These are phyloP conservation scores for Canis aureus DNA, from an alignment of 2,113 vertebrate species.

Conservation along the genomic window DNA sequence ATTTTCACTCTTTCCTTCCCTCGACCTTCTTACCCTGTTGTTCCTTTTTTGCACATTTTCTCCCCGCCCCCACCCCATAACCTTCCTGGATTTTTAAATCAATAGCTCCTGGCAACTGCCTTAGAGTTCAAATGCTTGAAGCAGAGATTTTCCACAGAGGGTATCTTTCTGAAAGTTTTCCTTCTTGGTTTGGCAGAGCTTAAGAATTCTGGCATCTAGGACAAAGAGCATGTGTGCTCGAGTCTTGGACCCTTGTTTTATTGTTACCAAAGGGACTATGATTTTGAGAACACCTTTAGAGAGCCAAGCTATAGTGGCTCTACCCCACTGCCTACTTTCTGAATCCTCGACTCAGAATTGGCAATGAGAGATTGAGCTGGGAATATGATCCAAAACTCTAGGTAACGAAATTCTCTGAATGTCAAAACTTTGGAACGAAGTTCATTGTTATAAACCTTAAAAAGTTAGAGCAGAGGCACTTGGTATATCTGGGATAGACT, in stretches of 20 bases:
- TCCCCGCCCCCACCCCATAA: neutral
- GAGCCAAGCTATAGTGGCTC: constrained; percentile 20
- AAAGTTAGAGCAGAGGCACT: neutral
- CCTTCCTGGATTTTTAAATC: constrained; percentile 51
- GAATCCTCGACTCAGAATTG: constrained; percentile 17
- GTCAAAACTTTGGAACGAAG: neutral
- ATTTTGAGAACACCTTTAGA: constrained; percentile 61
- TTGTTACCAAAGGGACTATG: constrained; percentile 70
- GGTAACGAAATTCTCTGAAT: neutral
- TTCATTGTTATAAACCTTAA: neutral
- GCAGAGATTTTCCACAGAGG: constrained; percentile 65
- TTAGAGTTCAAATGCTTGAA: constrained; percentile 67
- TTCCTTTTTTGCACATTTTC: neutral
- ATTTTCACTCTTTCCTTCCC: neutral
- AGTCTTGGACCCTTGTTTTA: constrained; percentile 69
- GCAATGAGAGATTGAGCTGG: neutral
- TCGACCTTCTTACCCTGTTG: neutral
- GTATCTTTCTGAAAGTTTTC: constrained; percentile 75
- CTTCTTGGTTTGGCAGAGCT: constrained; percentile 69
- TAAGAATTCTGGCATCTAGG: constrained; percentile 69
- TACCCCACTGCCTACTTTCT: neutral
- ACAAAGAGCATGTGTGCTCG: constrained; percentile 76
- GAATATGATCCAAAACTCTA: neutral
- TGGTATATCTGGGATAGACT: neutral
- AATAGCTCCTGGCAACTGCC: constrained; percentile 40